phyloP scores from a whole-genome alignment of 2,113 vertebrate species.

The Asarcornis scutulata region DNA sequence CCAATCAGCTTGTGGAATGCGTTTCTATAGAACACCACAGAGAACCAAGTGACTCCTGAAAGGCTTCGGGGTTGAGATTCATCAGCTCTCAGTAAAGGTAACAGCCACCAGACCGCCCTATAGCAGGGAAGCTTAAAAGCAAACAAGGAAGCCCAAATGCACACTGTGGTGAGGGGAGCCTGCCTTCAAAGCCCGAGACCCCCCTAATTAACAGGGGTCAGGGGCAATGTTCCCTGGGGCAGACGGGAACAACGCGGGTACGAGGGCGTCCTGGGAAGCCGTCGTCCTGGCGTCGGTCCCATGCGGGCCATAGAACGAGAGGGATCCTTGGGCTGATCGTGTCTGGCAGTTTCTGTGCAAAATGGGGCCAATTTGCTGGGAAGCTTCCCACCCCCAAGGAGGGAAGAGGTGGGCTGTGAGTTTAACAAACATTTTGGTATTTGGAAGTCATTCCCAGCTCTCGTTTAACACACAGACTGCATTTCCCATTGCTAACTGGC shows the following conservation, averaged over 20 bases:
- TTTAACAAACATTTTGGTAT: slow-evolving; percentile 71
- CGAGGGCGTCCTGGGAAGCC: neutral
- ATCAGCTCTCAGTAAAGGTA: neutral
- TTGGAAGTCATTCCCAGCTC: slow-evolving; percentile 73
- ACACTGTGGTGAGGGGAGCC: neutral
- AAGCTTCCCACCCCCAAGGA: slow-evolving; percentile 52
- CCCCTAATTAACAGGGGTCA: neutral
- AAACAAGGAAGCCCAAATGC: neutral
- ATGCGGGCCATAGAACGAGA: neutral
- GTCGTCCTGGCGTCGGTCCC: neutral
- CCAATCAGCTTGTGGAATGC: neutral
- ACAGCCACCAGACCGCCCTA: neutral
- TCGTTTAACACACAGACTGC: slow-evolving; percentile 81
- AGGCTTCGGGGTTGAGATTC: neutral
- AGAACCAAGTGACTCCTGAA: neutral
- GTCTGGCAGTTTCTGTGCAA: slow-evolving; percentile 52
- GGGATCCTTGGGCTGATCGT: slow-evolving; percentile 35
- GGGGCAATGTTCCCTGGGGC: neutral
- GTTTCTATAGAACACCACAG: neutral
- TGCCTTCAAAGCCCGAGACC: neutral
- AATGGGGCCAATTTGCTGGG: slow-evolving; percentile 53
- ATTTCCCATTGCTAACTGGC: slow-evolving; percentile 82
- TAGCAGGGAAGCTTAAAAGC: neutral
- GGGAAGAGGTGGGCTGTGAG: slow-evolving; percentile 64
- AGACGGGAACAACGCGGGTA: neutral